These are phyloP conservation scores for Sparidentex hasta DNA, from an alignment of 2,797 vertebrate genomes.

Conservation along the genomic window DNA sequence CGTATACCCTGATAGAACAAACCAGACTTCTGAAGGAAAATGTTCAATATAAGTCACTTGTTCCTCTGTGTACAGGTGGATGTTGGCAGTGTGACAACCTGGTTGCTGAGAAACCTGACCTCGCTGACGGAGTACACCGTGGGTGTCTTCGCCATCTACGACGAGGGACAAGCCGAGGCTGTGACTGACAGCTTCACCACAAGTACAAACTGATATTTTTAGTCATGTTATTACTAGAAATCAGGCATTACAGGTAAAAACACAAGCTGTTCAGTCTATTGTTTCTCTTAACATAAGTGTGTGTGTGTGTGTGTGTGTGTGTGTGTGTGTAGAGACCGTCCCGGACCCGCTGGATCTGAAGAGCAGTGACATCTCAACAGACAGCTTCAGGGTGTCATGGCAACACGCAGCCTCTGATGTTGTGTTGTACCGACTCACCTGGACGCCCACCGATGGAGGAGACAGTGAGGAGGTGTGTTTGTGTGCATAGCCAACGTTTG, in stretches of 20 bases:
- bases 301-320: neutral
- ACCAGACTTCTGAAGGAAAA: neutral
- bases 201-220: slow-evolving; percentile 77
- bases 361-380: slow-evolving; percentile 87
- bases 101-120: slow-evolving; percentile 89
- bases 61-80: slow-evolving; percentile 86
- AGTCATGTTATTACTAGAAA: too few relatives aligned
- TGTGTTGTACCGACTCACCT: slow-evolving; percentile 90
- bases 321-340: slow-evolving; percentile 83
- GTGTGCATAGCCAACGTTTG: neutral
- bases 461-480: slow-evolving; percentile 87
- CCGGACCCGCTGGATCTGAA: slow-evolving; percentile 88
- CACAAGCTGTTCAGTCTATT: neutral
- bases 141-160: slow-evolving; percentile 92
- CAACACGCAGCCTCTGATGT: slow-evolving; percentile 88
- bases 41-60: neutral
- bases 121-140: slow-evolving; percentile 92
- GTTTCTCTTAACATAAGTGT: neutral
- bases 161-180: slow-evolving; percentile 92
- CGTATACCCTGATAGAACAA: neutral
- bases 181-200: slow-evolving; percentile 93
- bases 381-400: slow-evolving; percentile 93
- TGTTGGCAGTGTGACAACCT: slow-evolving; percentile 87
- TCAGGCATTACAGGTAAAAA: too few relatives aligned
- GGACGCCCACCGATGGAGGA: slow-evolving; percentile 88